These are phyloP conservation scores for Leptocoma aspasia DNA, from an alignment of 2,113 vertebrate genomes.

Conservation along the genomic window DNA sequence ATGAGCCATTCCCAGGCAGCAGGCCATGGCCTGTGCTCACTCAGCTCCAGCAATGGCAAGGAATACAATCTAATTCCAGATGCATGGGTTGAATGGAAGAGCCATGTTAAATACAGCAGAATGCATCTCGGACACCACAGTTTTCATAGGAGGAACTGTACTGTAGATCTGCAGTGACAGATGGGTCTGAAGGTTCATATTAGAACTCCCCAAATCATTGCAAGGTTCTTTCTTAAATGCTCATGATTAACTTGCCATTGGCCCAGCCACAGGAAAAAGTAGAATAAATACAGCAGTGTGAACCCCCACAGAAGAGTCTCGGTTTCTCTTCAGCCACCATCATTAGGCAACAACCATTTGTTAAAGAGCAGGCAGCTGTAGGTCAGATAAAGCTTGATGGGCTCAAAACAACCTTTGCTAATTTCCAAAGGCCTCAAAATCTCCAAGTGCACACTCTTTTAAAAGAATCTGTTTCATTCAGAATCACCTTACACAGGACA, in stretches of 20 bases:
- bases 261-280: background rate
- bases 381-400: background rate
- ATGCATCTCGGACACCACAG: background rate
- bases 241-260: background rate
- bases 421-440: background rate
- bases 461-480: background rate
- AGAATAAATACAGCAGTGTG: background rate
- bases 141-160: background rate
- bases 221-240: background rate
- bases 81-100: background rate
- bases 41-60: background rate
- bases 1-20: background rate
- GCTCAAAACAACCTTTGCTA: background rate
- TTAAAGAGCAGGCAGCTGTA: background rate
- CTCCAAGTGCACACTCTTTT: background rate
- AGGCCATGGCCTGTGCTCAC: background rate
- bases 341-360: background rate
- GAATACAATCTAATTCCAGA: background rate
- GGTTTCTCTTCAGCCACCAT: background rate
- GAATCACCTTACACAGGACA: background rate
- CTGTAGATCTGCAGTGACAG: background rate
- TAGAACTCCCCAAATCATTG: background rate
- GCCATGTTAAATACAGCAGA: background rate
- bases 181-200: background rate
- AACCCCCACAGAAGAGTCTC: background rate